Evolutionary conservation across 2,797 vertebrate species (phyloP), one percentile per base, ranked within the genome.

Genomic region (Lindbergichthys nudifrons): DNA sequence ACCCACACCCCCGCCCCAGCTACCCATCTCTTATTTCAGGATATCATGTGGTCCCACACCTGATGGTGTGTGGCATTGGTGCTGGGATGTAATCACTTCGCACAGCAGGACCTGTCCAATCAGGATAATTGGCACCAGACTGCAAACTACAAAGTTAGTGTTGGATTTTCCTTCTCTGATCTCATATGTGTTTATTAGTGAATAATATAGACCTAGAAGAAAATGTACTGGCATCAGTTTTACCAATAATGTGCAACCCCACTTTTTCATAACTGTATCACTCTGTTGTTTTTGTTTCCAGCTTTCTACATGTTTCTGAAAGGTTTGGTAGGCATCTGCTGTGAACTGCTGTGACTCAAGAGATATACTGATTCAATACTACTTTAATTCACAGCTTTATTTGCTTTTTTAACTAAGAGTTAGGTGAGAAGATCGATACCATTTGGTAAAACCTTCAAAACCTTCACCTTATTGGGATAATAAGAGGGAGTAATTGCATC

Each of bases 61-160:
- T 92, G 77, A 88, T 81, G 77, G 65, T 79, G 86, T 73, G 75
- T 81, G 75, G 59, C 50, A 84, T 65, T 69, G n/a, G 75, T 73
- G 48, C 66, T 70, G 66, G 77, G 66, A 88, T 67, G 79, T 87
- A 89, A 91, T 91, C 88, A 87, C 73, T 77, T 87, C 80, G 59
- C 79, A 83, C 75, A 73, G 61, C 71, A 57, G 76, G 63, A 41
- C 46, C 66, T 10, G 61, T 79, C 81, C 89, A 93, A 93, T 93
- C 91, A 85, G 51, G 57, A 75, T 93, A 92, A 93, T 92, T 93
- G 90, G 82, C 89, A 84, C 88, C 90, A 92, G 89, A 84, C 81
- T 79, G 70, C 64, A 42, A 73, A 81, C 69, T 71, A 81, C 72
- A 89, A 85, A 87, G 67, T 43, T 80, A 70, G 26, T 23, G 42